Percentiles rank a stretch among this genome's conserved stretches.
phyloP scores from a whole-genome alignment of 2,888 invertebrate species.

The Sarcophaga variegata region DNA sequence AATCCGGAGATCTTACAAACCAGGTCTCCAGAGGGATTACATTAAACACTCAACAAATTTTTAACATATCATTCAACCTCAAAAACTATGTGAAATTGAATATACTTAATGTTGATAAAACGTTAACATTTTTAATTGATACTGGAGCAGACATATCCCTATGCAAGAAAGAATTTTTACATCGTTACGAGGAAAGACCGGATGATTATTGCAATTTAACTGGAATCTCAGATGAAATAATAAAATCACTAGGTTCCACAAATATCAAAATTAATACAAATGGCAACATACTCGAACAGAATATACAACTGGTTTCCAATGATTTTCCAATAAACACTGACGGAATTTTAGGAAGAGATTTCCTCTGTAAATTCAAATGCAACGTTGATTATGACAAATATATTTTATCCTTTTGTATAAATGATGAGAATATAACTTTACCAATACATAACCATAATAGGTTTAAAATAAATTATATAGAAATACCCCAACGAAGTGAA shows the following conservation, averaged over 20 bases:
- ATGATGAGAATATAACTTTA: too few relatives aligned
- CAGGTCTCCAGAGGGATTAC: neutral
- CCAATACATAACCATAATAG: too few relatives aligned
- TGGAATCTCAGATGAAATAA: constrained; percentile 24
- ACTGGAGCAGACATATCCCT: constrained; percentile 46
- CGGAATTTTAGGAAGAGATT: too few relatives aligned
- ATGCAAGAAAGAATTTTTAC: constrained; percentile 10
- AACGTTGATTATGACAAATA: too few relatives aligned
- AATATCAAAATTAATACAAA: constrained; percentile 21
- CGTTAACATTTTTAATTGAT: constrained; percentile 33
- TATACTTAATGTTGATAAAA: neutral
- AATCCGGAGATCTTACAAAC: neutral
- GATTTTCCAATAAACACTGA: constrained; percentile 25
- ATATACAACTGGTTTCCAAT: constrained; percentile 20
- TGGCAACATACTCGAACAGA: neutral
- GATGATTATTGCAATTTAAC: constrained; percentile 18
- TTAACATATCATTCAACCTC: constrained; percentile 2
- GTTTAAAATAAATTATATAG: too few relatives aligned
- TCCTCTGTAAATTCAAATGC: too few relatives aligned
- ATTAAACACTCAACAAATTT: neutral
- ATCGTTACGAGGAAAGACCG: neutral
- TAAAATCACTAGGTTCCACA: constrained; percentile 25
- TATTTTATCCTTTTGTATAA: too few relatives aligned
- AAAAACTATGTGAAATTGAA: constrained; percentile 23
- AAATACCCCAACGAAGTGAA: too few relatives aligned